Evolutionary conservation across 2,888 invertebrate genomes (phyloP).

Genomic region (Melikaiella ostensackeni): DNA sequence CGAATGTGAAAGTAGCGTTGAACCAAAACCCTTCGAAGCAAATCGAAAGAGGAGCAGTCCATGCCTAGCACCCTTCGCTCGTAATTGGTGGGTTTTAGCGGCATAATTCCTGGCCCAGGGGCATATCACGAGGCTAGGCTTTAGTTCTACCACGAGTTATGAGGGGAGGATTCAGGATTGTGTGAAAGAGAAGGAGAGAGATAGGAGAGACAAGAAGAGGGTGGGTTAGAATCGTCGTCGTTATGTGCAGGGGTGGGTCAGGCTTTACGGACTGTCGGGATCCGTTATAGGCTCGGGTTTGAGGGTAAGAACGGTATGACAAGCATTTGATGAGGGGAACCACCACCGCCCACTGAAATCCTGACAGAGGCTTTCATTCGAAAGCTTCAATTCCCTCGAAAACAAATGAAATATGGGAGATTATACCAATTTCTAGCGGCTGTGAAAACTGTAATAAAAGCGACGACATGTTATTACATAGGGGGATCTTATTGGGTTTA

Average conservation of each 20-base stretch:
- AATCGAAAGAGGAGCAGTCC: slow-evolving; percentile 42
- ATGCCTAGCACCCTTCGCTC: slow-evolving; percentile 46
- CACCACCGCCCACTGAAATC: slow-evolving; percentile 73
- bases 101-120: slow-evolving; percentile 69
- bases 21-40: slow-evolving; percentile 46
- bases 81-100: slow-evolving; percentile 68
- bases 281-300: slow-evolving; percentile 65
- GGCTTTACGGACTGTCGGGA: slow-evolving; percentile 68
- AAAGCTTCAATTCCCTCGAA: slow-evolving; percentile 50
- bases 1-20: slow-evolving; percentile 49
- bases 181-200: slow-evolving; percentile 35
- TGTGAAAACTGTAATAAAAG: slow-evolving; percentile 4
- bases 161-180: slow-evolving; percentile 19
- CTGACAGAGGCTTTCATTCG: slow-evolving; percentile 68
- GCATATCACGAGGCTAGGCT: slow-evolving; percentile 63
- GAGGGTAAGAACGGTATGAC: slow-evolving; percentile 74
- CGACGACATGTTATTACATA: neutral
- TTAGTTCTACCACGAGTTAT: slow-evolving; percentile 37
- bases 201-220: slow-evolving; percentile 32
- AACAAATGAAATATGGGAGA: slow-evolving; percentile 28
- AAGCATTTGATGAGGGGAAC: slow-evolving; percentile 75
- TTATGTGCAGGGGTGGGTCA: slow-evolving; percentile 66
- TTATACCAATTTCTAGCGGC: slow-evolving; percentile 13
- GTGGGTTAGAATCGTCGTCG: slow-evolving; percentile 52
- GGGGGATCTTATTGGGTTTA: neutral